Base-by-base conservation (phyloP, 2,113 vertebrate species). In the Gymnobelideus leadbeateri region DNA sequence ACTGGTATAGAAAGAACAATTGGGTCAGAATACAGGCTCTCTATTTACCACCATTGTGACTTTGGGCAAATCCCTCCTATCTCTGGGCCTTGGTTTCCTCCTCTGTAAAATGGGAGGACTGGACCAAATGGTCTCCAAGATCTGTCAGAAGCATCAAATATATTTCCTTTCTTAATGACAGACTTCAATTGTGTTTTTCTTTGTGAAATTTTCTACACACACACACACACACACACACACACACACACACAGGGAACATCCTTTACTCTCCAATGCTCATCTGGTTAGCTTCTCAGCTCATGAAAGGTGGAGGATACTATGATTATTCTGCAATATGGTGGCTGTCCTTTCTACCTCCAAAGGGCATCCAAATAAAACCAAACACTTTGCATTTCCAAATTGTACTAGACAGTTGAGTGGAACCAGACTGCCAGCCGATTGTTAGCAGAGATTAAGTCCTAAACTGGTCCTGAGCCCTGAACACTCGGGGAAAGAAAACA, bases 341-440 rank as follows among this genome's bases (percentile, higher is more conserved):
- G 23, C 47, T 50, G 1, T 90, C n/a, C 50, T 95, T 49, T 51
- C 93, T 84, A 61, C 28, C 91, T 95, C 51, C 92, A 1, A 21
- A 91, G 54, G 89, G 28, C 91, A 51, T 92, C 94, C 7, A 26
- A 92, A 46, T 6, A 10, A 19, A 51, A 28, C 5, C 21, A 52
- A 47, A 9, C 46, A 49, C 5, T 91, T 96, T 28, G 0, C 61
- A 49, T 93, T 95, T 37, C 57, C 57, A 96, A 37, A 94, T 93
- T 89, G 90, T 57, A 92, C 89, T 89, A 54, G 93, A 77, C 28
- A 94, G 90, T 95, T 92, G 92, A 93, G 95, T 93, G 84, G 57
- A 46, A 52, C 84, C 61, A 93, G 92, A 89, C 26, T 91, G 89
- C 89, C 89, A 92, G 47, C 68, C 90, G 91, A 95, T 55, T 96